Base-by-base conservation (phyloP, 2,797 vertebrate genomes). In the Sebastes hopkinsi region DNA sequence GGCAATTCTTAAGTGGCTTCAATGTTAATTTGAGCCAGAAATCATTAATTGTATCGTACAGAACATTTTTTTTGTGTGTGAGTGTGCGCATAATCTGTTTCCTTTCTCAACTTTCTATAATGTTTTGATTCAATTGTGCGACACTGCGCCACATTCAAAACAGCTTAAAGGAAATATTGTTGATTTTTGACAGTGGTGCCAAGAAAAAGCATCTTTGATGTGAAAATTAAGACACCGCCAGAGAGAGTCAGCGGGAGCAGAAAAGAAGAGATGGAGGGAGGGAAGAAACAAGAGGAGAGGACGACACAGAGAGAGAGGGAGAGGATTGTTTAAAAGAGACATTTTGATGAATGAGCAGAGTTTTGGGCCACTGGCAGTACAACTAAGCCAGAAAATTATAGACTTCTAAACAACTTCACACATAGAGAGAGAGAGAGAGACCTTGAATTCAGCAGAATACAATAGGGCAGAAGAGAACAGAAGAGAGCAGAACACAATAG, bases 331-430 rank as follows among this genome's bases (percentile, higher is more conserved):
- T 82, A 67, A 89, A 84, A 67, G 88, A 86, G 88, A 88, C 84
- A 87, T 90, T 83, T 90, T 91, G 88, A 91, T 90, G 82, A 89
- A 92, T 91, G 90, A 75, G 88, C 74, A 77, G 74, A 82, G 86
- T 82, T 90, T 88, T 69, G 84, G 86, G 84, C 86, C 89, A 78
- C 67, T 89, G 81, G 89, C 80, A 80, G 68, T 56, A 88, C 79
- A 85, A 85, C 82, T 78, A 83, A 86, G 77, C 79, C 85, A 90
- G 77, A 85, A 84, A 88, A 89, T 84, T 85, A 89, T 87, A 83
- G 80, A 89, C 82, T 89, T 88, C 87, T 68, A 89, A 84, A 91
- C 87, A 90, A 89, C 81, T 88, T 90, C 80, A 81, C 85, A 89
- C 75, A 77, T 30, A 46, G 18, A 55, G 10, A 61, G 52, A 75